Base-by-base conservation (phyloP, 2,888 invertebrate genomes). In the Rhorus exstirpatorius region DNA sequence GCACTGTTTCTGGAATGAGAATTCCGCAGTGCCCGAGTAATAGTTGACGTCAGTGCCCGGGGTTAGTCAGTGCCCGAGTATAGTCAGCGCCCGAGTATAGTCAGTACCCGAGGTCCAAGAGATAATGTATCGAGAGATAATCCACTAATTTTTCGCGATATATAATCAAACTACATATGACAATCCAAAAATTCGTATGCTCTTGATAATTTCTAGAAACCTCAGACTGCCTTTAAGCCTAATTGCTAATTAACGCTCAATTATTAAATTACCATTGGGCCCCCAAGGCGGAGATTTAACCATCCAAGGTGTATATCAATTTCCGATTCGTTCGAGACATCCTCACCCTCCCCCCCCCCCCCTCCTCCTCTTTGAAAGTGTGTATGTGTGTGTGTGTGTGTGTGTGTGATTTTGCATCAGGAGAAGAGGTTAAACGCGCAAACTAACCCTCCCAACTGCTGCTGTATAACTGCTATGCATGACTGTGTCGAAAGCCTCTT, bases 221-320 rank as follows among this genome's bases (percentile, higher is more conserved):
- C 8, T 8, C 35, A n/a, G 44, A 68, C 35, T 19, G 7, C 14
- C 26, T 31, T 61, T 68, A 12, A 19, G 35, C 44, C 31, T 74
- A 61, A 31, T 44, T 68, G 31, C 53, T 70, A 75, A 75, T 63
- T 61, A 80, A 63, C 31, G 67, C 60, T 67, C 21, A 67, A 81
- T 81, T 71, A 77, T 71, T 58, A 77, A 67, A 68, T 46, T 10
- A 24, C 70, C 76, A 41, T 68, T 53, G 41, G 46, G 19, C 26
- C 58, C 55, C 60, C n/a, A 17, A 14, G 17, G 70, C 60, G 71
- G 60, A 72, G 76, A 77, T 65, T 81, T 65, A 49, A 71, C 26
- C 21, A 65, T 58, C 44, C 60, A 61, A 53, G 63, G 75, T 80
- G 75, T 80, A 75, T 65, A 76, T 71, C 76, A 81, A 81, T 76